Percentiles rank a stretch among this genome's conserved stretches.
Conservation (phyloP, 2,888 invertebrate species). For the Euclidia mi region DNA sequence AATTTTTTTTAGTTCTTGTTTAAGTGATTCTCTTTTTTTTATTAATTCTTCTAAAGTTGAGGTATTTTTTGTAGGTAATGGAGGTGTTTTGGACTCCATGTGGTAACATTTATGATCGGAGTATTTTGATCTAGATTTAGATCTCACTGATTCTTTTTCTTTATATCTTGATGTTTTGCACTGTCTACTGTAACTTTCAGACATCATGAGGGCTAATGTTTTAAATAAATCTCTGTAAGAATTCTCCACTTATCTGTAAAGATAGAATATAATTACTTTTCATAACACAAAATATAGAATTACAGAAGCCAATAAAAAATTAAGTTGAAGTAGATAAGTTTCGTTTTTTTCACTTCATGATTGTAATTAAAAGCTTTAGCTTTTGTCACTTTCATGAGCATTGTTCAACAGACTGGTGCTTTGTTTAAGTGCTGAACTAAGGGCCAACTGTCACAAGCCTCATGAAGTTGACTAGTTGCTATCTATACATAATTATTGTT, state of each 20-base stretch:
- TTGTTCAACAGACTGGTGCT: constrained; percentile 38
- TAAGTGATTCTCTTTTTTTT: constrained; percentile 75
- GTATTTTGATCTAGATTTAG: constrained; percentile 61
- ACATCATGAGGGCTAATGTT: constrained; percentile 63
- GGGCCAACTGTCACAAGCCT: constrained; percentile 57
- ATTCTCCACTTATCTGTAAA: constrained; percentile 74
- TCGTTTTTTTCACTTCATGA: constrained; percentile 31
- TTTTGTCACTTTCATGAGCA: constrained; percentile 70
- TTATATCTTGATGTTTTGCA: constrained; percentile 64
- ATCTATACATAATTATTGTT: constrained; percentile 70
- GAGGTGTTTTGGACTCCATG: constrained; percentile 79
- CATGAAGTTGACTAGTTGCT: constrained; percentile 74
- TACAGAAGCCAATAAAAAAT: constrained; percentile 48
- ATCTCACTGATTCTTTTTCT: constrained; percentile 59
- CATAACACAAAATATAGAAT: constrained; percentile 32
- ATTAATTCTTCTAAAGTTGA: constrained; percentile 77
- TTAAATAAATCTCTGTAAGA: constrained; percentile 45
- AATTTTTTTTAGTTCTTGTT: constrained; percentile 74
- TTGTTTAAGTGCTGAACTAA: constrained; percentile 13
- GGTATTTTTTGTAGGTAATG: constrained; percentile 67
- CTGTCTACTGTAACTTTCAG: constrained; percentile 64
- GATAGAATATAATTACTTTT: constrained; percentile 55
- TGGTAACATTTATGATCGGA: constrained; percentile 55
- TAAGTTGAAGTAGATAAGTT: constrained; percentile 37
- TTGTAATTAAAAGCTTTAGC: constrained; percentile 60